Evolutionary conservation across 2,888 invertebrate genomes (phyloP).

Genomic region (Tiliacea aurago): DNA sequence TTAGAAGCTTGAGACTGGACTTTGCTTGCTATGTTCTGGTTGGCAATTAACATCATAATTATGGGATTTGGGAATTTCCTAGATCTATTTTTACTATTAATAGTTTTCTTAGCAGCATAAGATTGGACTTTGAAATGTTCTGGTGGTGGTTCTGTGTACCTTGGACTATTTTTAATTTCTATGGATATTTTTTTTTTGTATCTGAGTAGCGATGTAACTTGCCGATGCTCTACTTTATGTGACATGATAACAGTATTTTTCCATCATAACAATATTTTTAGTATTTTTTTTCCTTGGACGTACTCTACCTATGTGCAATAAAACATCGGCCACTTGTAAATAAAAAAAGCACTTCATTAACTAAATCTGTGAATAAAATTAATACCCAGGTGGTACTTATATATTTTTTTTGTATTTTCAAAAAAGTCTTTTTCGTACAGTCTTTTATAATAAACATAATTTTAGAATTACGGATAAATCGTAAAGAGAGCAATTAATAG

Average conservation of each 20-base stretch:
- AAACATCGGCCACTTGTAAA: neutral
- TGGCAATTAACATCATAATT: slow-evolving; percentile 14
- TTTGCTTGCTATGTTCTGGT: neutral
- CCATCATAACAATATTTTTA: neutral
- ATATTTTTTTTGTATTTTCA: no score
- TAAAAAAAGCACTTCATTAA: neutral
- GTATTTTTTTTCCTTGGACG: neutral
- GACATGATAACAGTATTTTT: neutral
- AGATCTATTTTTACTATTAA: neutral
- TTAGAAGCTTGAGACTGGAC: slow-evolving; percentile 5
- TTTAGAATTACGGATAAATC: no score
- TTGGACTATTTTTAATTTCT: neutral
- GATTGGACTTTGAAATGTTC: slow-evolving; percentile 8
- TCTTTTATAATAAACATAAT: no score
- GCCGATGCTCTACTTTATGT: neutral
- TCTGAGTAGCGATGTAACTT: neutral
- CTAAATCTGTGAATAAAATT: neutral
- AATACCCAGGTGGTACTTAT: neutral
- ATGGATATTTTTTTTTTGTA: neutral
- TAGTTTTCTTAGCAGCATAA: slow-evolving; percentile 6
- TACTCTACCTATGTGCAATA: no score
- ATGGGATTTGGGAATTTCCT: slow-evolving; percentile 22
- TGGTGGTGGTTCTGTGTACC: neutral
- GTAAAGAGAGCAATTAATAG: no score
- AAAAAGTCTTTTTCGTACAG: no score